Evolutionary conservation across 2,113 vertebrate species (phyloP).

Genomic region (Nerophis lumbriciformis): DNA sequence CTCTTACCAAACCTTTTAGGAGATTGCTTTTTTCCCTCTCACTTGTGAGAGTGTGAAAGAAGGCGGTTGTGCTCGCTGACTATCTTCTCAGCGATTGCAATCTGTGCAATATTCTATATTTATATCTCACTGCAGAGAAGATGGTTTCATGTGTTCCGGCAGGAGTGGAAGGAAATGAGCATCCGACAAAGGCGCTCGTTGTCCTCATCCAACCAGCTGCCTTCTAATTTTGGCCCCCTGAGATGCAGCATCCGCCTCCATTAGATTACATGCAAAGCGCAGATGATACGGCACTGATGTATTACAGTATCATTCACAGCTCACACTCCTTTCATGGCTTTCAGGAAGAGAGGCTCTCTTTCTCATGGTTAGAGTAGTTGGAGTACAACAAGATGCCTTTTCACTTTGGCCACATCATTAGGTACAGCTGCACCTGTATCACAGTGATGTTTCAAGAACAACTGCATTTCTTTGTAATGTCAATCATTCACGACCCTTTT

Average conservation of each 20-base stretch:
- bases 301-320: constrained; percentile 27
- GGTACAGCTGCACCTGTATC: not conserved
- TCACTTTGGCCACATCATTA: not conserved
- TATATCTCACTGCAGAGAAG: constrained; percentile 53
- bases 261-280: constrained; percentile 64
- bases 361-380: no score
- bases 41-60: not conserved
- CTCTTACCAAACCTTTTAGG: constrained; percentile 46
- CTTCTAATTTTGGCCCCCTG: constrained; percentile 64
- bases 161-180: constrained; percentile 57
- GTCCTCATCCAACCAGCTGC: constrained; percentile 49
- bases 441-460: no score
- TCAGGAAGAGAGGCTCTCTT: not conserved
- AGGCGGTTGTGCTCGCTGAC: constrained; percentile 13
- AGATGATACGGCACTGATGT: constrained; percentile 67
- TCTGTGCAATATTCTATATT: constrained; percentile 43
- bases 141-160: constrained; percentile 54
- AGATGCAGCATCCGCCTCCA: constrained; percentile 59
- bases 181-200: constrained; percentile 65
- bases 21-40: constrained; percentile 33
- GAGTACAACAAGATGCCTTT: no score
- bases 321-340: not conserved
- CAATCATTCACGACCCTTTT: no score
- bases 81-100: constrained; percentile 8
- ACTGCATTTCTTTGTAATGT: no score